Percentiles rank a stretch among this genome's conserved stretches.
Evolutionary conservation across 2,113 vertebrate species (phyloP).

Genomic region (Amazona guildingii): DNA sequence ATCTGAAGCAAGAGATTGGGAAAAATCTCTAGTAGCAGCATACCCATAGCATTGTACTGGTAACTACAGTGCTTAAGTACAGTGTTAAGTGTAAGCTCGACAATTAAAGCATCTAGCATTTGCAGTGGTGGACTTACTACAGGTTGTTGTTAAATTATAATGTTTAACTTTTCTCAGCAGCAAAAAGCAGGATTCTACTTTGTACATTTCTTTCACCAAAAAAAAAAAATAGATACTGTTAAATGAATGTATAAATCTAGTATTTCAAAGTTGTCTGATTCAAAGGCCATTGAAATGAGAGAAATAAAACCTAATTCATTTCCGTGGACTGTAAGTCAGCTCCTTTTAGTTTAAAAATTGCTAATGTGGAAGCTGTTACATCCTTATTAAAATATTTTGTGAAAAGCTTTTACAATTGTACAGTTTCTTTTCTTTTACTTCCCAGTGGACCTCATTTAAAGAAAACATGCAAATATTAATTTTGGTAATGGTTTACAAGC

Average conservation of each 20-base stretch:
- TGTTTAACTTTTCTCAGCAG: conserved; percentile 4
- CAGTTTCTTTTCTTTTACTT: conserved; percentile 23
- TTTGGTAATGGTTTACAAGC: not conserved
- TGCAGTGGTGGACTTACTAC: not conserved
- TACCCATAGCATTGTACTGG: not conserved
- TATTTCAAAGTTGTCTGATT: conserved; percentile 13
- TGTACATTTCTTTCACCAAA: conserved; percentile 36
- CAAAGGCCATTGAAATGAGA: conserved; percentile 28
- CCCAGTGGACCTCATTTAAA: not conserved
- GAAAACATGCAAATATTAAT: not conserved
- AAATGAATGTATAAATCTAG: conserved; percentile 52
- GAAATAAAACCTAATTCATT: not conserved
- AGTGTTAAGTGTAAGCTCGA: not conserved
- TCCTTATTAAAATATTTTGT: conserved; percentile 62
- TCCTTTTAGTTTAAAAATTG: conserved; percentile 38
- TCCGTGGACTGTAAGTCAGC: conserved; percentile 12
- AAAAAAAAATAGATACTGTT: conserved; percentile 33
- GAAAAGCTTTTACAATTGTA: conserved; percentile 44
- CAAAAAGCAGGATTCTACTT: conserved; percentile 36
- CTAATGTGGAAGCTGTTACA: conserved; percentile 45
- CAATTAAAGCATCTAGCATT: not conserved
- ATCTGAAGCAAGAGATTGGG: not conserved
- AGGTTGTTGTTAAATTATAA: conserved; percentile 7
- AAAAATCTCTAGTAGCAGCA: conserved; percentile 6
- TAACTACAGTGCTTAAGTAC: conserved; percentile 15